phyloP scores from a whole-genome alignment of 2,113 vertebrate genomes.

The Canis aureus region DNA sequence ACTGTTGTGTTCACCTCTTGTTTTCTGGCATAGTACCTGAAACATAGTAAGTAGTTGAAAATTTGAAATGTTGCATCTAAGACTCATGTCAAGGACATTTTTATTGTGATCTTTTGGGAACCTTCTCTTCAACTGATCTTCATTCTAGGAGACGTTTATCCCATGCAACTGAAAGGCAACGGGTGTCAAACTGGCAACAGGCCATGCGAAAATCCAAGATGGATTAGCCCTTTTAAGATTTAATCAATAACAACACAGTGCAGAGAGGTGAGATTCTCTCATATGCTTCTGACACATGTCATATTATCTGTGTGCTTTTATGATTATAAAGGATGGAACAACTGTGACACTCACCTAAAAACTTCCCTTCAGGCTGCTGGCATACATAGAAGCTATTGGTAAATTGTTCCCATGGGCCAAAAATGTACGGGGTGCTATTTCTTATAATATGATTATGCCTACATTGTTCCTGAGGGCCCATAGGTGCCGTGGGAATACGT shows the following conservation, averaged over 20 bases:
- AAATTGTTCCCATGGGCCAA: background rate
- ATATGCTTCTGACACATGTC: conserved; percentile 10
- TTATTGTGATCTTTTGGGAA: background rate
- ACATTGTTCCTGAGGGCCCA: background rate
- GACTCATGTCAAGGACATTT: conserved; percentile 30
- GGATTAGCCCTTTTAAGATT: background rate
- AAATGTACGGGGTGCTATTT: background rate
- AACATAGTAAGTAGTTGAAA: background rate
- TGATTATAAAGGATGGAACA: background rate
- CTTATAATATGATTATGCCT: background rate
- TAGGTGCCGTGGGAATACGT: background rate
- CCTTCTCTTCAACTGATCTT: conserved; percentile 1
- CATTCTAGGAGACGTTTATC: conserved; percentile 8
- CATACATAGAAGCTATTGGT: background rate
- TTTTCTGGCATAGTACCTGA: background rate
- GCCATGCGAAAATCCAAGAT: background rate
- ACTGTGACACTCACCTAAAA: background rate
- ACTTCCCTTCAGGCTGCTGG: background rate
- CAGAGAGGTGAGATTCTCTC: background rate
- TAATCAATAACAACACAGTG: background rate
- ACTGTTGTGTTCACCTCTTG: background rate
- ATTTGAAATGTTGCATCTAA: conserved; percentile 34
- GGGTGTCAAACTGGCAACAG: background rate
- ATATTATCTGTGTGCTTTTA: background rate
- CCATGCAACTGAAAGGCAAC: background rate